Base-by-base conservation (phyloP, 2,888 invertebrate genomes). In the Orthonychiurus folsomi region DNA sequence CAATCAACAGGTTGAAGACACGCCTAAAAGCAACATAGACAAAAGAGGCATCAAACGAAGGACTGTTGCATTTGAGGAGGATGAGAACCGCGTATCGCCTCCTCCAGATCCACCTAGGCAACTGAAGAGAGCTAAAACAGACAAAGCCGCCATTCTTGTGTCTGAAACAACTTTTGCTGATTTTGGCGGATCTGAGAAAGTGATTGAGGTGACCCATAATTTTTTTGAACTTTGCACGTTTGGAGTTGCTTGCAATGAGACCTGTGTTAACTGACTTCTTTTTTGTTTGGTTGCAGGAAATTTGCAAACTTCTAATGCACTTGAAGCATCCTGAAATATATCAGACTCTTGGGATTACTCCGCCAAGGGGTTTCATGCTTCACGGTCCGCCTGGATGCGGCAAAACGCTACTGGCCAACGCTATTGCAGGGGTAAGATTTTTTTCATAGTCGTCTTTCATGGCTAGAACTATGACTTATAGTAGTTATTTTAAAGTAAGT, bases 281-380 rank as follows among this genome's bases (percentile, higher is more conserved):
- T n/a, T n/a, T n/a, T n/a, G n/a, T 20, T 20, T 25, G 3, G 28
- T 57, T 61, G 23, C 27, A 69, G 68, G 66, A 67, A 55, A 60
- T 69, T 60, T 73, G 71, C 56, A 64, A 64, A 75, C 79, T 90
- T 62, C 79, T 93, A 59, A 81, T 91, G 71, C 93, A 94, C 75
- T 85, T 95, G 77, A 88, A 86, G 74, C 89, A 93, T 74, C 92
- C 94, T 1, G 89, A 93, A 77, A 84, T 94, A n/a, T 94, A 91
- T 77, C 80, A 81, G 63, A 83, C 86, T 70, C 80, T 95, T 66
- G 93, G 93, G 1, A 85, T 93, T 60, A 84, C 87, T 68, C 89
- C 94, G 50, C 92, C 94, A 0, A 82, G 91, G 74, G 96, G 95
- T 26, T 87, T 96, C 73, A 79, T 99, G 58, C 80, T 97, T 56